Conservation (phyloP, 2,888 invertebrate species). For the Cecidostiba fungosa region DNA sequence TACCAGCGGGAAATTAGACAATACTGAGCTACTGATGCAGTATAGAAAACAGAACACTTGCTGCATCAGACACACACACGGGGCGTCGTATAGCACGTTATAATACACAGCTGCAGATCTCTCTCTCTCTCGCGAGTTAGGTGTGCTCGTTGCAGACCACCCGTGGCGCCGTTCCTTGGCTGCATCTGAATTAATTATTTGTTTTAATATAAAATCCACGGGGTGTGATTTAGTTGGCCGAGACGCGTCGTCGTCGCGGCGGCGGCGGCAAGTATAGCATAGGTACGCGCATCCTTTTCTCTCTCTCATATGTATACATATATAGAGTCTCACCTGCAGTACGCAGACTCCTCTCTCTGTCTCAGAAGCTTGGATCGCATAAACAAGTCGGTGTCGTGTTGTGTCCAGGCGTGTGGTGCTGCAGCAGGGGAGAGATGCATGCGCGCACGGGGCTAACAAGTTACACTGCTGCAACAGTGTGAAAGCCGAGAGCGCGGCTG, state of each 20-base stretch:
- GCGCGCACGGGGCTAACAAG: conserved; percentile 69
- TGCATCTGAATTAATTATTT: conserved; percentile 79
- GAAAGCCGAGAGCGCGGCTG: conserved; percentile 63
- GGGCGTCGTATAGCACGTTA: too few relatives aligned
- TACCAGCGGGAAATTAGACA: too few relatives aligned
- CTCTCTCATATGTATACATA: background rate
- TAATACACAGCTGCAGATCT: too few relatives aligned
- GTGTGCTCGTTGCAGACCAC: conserved; percentile 72
- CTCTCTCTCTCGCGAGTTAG: background rate
- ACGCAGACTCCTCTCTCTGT: background rate
- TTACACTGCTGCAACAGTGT: conserved; percentile 65
- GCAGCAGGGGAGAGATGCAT: conserved; percentile 65
- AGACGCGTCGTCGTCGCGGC: conserved; percentile 68
- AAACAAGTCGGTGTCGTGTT: conserved; percentile 76
- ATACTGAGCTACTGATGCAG: too few relatives aligned
- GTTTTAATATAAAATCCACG: conserved; percentile 80
- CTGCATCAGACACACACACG: too few relatives aligned
- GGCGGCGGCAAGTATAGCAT: conserved; percentile 59
- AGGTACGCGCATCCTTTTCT: conserved; percentile 64
- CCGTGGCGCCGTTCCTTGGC: conserved; percentile 72
- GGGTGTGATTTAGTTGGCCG: conserved; percentile 78
- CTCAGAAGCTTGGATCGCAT: conserved; percentile 69
- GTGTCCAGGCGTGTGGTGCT: conserved; percentile 64
- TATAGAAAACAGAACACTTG: too few relatives aligned
- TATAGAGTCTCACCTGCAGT: conserved; percentile 4